These are phyloP conservation scores for Nyctalus aviator DNA, from an alignment of 2,797 vertebrate genomes.

Conservation along the genomic window DNA sequence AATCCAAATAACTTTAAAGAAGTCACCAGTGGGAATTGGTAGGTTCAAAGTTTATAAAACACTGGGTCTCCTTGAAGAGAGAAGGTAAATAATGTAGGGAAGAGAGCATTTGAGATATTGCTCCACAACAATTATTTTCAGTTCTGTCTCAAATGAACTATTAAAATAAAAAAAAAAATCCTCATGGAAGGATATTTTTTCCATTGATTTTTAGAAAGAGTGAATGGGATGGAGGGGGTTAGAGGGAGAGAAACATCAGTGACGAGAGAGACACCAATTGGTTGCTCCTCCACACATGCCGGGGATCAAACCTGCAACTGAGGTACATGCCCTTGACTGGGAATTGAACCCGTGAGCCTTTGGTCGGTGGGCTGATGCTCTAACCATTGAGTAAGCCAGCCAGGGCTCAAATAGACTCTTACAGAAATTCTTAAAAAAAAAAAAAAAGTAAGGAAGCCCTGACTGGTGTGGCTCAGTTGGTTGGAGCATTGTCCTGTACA, in stretches of 20 bases:
- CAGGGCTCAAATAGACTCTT: background rate
- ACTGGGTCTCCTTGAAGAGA: background rate
- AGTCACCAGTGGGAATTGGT: background rate
- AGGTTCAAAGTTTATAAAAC: background rate
- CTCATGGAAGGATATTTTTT: too few species aligned
- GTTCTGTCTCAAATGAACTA: background rate
- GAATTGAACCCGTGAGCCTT: too few species aligned
- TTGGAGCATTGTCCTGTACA: background rate
- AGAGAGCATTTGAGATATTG: background rate
- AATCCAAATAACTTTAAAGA: conserved; percentile 27
- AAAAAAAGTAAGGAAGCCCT: background rate
- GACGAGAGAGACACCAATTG: too few species aligned
- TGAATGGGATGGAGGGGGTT: too few species aligned
- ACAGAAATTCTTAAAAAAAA: background rate
- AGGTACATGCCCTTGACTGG: too few species aligned
- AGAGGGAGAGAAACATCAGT: too few species aligned
- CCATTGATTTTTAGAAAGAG: too few species aligned
- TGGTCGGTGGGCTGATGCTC: too few species aligned
- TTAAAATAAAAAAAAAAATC: background rate
- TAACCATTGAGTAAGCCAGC: too few species aligned
- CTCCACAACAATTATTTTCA: background rate
- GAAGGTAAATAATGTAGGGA: background rate
- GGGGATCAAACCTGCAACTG: too few species aligned
- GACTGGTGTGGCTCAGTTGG: background rate
- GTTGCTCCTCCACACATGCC: too few species aligned